phyloP scores from a whole-genome alignment of 2,888 invertebrate species.

The Hoplodrina blanda region DNA sequence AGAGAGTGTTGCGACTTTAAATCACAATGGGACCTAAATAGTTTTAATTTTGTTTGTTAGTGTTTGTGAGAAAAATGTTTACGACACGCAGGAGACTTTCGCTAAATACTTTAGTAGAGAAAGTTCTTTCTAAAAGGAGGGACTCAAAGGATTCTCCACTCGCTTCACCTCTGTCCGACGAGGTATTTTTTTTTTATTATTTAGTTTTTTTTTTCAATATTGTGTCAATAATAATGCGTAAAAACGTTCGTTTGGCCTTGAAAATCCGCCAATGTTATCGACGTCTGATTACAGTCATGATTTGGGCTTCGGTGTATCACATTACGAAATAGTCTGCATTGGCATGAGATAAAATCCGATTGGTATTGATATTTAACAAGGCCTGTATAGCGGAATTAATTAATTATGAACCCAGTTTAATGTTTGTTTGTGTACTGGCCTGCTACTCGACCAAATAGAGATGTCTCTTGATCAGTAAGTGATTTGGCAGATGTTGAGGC shows the following conservation, averaged over 20 bases:
- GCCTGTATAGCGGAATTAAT: neutral
- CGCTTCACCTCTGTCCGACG: constrained; percentile 59
- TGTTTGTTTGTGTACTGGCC: neutral
- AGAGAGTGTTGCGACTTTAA: constrained; percentile 29
- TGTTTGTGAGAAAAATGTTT: constrained; percentile 59
- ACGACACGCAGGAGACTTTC: constrained; percentile 74
- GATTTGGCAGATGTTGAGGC: constrained; percentile 65
- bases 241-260: constrained; percentile 77
- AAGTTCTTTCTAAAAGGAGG: constrained; percentile 74
- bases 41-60: constrained; percentile 31
- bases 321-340: constrained; percentile 62
- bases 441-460: constrained; percentile 54
- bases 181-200: constrained; percentile 44
- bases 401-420: neutral
- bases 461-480: constrained; percentile 64
- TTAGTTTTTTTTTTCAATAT: constrained; percentile 4
- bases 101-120: constrained; percentile 76
- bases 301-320: constrained; percentile 59
- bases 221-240: constrained; percentile 70
- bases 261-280: constrained; percentile 83
- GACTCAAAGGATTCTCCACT: constrained; percentile 71
- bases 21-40: constrained; percentile 37
- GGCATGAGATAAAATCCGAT: constrained; percentile 48
- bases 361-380: constrained; percentile 35
- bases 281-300: constrained; percentile 78